phyloP scores from a whole-genome alignment of 1,140 invertebrate genomes.

The Tenebrio molitor region DNA sequence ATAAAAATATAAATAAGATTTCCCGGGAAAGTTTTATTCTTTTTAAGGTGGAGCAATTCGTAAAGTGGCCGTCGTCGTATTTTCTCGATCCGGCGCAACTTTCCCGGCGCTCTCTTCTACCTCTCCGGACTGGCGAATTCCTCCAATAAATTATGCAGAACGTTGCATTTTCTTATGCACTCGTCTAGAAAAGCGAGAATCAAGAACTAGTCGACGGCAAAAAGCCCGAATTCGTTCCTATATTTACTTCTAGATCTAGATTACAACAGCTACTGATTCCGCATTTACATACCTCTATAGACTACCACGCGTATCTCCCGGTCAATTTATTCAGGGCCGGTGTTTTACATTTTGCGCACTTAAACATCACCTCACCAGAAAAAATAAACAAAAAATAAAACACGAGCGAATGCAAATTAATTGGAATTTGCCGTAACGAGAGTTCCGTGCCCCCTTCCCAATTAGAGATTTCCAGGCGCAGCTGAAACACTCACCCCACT shows the following conservation, averaged over 20 bases:
- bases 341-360: conserved; percentile 2
- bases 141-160: conserved; percentile 51
- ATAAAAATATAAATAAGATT: conserved; percentile 47
- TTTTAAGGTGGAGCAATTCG: conserved; percentile 51
- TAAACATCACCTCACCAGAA: too few relatives aligned
- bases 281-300: conserved; percentile 61
- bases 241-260: conserved; percentile 57
- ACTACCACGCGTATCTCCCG: conserved; percentile 51
- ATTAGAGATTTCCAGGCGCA: too few relatives aligned
- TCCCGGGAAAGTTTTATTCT: conserved; percentile 23
- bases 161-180: conserved; percentile 55
- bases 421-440: too few relatives aligned
- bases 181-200: conserved; percentile 51
- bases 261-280: conserved; percentile 61
- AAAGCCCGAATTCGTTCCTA: conserved; percentile 21
- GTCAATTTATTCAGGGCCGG: conserved; percentile 49
- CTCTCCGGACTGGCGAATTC: conserved; percentile 48
- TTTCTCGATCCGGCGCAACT: conserved; percentile 42
- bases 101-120: conserved; percentile 49
- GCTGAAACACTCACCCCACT: too few relatives aligned
- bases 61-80: conserved; percentile 50
- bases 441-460: too few relatives aligned
- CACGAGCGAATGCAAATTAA: too few relatives aligned
- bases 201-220: conserved; percentile 23
- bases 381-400: too few relatives aligned